These are phyloP conservation scores for Melanostoma mellinum DNA, from an alignment of 2,888 invertebrate species.

Conservation along the genomic window DNA sequence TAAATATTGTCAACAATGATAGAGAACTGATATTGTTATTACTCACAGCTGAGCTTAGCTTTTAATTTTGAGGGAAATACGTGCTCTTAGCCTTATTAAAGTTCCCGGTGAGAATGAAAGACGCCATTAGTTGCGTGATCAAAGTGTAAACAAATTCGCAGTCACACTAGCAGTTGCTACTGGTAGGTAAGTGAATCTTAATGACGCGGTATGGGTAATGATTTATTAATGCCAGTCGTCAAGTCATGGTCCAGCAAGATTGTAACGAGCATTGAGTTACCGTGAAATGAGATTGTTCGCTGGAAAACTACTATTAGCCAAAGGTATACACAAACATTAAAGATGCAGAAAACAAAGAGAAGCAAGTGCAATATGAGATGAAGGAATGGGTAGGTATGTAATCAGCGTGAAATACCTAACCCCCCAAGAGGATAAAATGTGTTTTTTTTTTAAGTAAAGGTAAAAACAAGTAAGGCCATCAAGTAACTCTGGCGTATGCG, in stretches of 20 bases:
- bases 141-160: conserved; percentile 45
- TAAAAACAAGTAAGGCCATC: too few species aligned
- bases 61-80: conserved; percentile 14
- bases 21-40: neutral
- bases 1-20: conserved; percentile 9
- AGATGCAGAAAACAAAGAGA: too few species aligned
- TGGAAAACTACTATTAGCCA: neutral
- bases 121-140: conserved; percentile 36
- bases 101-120: neutral
- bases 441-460: too few species aligned
- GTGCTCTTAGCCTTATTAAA: conserved; percentile 4
- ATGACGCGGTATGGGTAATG: conserved; percentile 1
- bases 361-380: too few species aligned
- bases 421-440: too few species aligned
- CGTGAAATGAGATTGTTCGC: neutral
- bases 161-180: conserved; percentile 23
- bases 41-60: conserved; percentile 5
- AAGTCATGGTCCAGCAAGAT: neutral
- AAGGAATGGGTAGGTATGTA: too few species aligned
- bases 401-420: too few species aligned
- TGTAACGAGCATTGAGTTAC: neutral
- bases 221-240: neutral
- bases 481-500: conserved; percentile 6
- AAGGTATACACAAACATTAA: too few species aligned
- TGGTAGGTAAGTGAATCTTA: neutral